Percentiles rank a stretch among this genome's conserved stretches.
Conservation (phyloP, 2,113 vertebrate genomes). For the Percopsis transmontana region DNA sequence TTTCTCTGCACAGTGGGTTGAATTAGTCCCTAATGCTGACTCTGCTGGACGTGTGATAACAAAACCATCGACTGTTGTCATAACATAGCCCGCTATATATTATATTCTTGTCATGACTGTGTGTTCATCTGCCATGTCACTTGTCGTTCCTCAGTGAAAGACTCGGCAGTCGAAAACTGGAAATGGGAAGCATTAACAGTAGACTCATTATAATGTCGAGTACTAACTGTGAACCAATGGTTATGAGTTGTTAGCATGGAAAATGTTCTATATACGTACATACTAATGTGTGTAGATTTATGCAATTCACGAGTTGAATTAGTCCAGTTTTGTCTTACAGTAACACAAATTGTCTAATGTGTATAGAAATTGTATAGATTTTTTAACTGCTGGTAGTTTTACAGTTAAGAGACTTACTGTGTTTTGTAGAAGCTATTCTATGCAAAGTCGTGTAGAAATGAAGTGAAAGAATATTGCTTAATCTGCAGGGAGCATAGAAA, state of each 20-base stretch:
- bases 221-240: slow-evolving; percentile 27
- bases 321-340: slow-evolving; percentile 3
- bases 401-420: slow-evolving; percentile 10
- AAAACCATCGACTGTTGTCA: slow-evolving; percentile 42
- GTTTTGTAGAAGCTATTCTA: not conserved
- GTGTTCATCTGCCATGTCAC: slow-evolving; percentile 30
- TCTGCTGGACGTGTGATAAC: slow-evolving; percentile 52
- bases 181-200: not conserved
- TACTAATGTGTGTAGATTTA: not conserved
- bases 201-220: not conserved
- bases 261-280: slow-evolving; percentile 29
- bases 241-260: slow-evolving; percentile 19
- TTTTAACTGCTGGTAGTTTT: slow-evolving; percentile 17
- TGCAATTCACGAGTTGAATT: slow-evolving; percentile 13
- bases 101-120: slow-evolving; percentile 42
- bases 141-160: slow-evolving; percentile 26
- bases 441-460: slow-evolving; percentile 14
- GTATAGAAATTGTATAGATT: slow-evolving; percentile 4
- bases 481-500: slow-evolving; percentile 23
- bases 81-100: slow-evolving; percentile 51
- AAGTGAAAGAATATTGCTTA: not conserved
- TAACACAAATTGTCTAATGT: slow-evolving; percentile 23
- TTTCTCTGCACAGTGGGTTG: slow-evolving; percentile 54
- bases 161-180: slow-evolving; percentile 1
- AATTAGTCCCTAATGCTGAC: slow-evolving; percentile 51